phyloP scores from a whole-genome alignment of 2,888 invertebrate species.

The Deladenus siricidicola region DNA sequence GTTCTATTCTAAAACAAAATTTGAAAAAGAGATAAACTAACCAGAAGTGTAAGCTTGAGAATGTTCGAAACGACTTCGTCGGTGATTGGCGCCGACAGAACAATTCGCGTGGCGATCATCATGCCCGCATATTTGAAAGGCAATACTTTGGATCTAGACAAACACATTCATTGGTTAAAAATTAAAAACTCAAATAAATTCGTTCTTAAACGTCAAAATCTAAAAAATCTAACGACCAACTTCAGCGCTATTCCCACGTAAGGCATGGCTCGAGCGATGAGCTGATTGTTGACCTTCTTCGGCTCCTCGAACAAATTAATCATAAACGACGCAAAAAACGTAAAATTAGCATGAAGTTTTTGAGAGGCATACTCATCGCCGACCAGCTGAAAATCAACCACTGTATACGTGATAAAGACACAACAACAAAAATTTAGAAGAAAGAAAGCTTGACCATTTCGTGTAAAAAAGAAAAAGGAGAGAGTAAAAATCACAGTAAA shows the following conservation, averaged over 20 bases:
- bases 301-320: constrained; percentile 59
- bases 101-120: constrained; percentile 40
- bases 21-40: constrained; percentile 14
- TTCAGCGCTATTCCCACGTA: constrained; percentile 41
- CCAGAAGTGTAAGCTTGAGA: constrained; percentile 38
- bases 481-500: too few species aligned
- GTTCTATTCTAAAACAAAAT: constrained; percentile 4
- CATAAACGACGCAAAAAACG: constrained; percentile 25
- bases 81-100: constrained; percentile 34
- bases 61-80: constrained; percentile 29
- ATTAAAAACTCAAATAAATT: not conserved
- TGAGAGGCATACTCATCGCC: constrained; percentile 23
- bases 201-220: not conserved
- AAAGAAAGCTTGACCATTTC: not conserved
- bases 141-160: constrained; percentile 57
- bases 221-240: constrained; percentile 16
- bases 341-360: constrained; percentile 22
- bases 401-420: too few species aligned
- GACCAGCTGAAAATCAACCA: constrained; percentile 11
- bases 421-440: too few species aligned
- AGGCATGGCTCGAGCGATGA: constrained; percentile 57
- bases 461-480: too few species aligned
- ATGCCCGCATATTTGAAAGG: constrained; percentile 69
- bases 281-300: constrained; percentile 58
- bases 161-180: constrained; percentile 13